Evolutionary conservation across 2,797 vertebrate genomes (phyloP).

Genomic region (Parauchenoglanis punctatus): DNA sequence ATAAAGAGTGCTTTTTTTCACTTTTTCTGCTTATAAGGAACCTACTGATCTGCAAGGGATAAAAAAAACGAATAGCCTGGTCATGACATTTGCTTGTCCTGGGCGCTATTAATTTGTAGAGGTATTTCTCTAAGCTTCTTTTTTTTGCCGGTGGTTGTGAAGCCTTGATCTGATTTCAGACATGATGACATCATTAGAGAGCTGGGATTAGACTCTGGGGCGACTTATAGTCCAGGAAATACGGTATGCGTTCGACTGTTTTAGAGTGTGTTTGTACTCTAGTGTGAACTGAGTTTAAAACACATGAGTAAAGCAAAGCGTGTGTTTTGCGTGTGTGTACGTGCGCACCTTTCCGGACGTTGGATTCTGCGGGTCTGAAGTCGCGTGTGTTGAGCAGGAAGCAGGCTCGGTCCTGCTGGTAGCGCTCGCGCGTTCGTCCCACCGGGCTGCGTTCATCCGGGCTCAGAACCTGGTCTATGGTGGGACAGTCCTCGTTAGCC

Average conservation of each 20-base stretch:
- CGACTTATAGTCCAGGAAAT: constrained; percentile 37
- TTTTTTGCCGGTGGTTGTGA: not conserved
- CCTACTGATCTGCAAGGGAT: not conserved
- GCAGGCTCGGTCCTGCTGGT: constrained; percentile 90
- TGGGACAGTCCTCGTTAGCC: constrained; percentile 92
- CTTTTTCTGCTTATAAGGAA: not conserved
- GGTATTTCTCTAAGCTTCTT: not conserved
- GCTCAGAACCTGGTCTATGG: constrained; percentile 91
- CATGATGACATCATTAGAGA: not conserved
- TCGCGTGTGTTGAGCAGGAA: constrained; percentile 91
- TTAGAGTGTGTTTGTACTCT: not conserved
- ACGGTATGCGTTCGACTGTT: not conserved
- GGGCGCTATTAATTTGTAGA: not conserved
- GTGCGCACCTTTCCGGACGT: constrained; percentile 89
- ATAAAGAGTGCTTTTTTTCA: not conserved
- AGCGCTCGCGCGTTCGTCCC: constrained; percentile 81
- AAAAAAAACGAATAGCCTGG: not conserved
- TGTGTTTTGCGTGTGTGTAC: constrained; percentile 30
- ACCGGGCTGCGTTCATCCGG: constrained; percentile 88
- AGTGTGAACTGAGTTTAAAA: not conserved
- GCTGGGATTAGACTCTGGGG: not conserved
- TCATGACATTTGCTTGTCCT: not conserved
- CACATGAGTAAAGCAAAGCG: not conserved
- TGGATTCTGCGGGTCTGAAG: constrained; percentile 88
- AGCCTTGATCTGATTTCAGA: not conserved